A percentile compares a stretch with the other conserved stretches of the same genome.
These are phyloP conservation scores for Thera obeliscata DNA, from an alignment of 2,888 invertebrate genomes.

Conservation along the genomic window DNA sequence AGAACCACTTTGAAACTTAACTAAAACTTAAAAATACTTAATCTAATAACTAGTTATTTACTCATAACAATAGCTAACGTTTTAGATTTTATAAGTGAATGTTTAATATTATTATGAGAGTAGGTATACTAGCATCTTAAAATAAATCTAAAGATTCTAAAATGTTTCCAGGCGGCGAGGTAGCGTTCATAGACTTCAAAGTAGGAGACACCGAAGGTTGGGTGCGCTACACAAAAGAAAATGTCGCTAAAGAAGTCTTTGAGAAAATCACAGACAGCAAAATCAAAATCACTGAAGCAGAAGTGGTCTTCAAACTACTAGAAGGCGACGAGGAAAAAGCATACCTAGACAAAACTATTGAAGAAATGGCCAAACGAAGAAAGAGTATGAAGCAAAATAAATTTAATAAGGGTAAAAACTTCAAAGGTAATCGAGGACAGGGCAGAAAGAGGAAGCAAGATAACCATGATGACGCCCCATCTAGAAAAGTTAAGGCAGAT, in stretches of 20 bases:
- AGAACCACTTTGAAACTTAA: too few relatives aligned
- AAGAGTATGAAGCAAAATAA: conserved; percentile 72
- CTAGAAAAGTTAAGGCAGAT: conserved; percentile 60
- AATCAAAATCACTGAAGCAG: conserved; percentile 80
- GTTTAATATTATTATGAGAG: too few relatives aligned
- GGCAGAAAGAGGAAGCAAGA: conserved; percentile 66
- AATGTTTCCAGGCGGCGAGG: conserved; percentile 74
- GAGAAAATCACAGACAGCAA: conserved; percentile 87
- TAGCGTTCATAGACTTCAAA: conserved; percentile 91
- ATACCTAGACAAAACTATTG: conserved; percentile 86
- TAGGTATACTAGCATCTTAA: too few relatives aligned
- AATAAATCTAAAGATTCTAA: too few relatives aligned
- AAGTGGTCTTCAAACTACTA: conserved; percentile 83
- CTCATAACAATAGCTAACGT: too few relatives aligned
- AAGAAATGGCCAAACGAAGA: conserved; percentile 85
- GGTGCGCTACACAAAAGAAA: conserved; percentile 88
- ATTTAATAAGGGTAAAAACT: conserved; percentile 61
- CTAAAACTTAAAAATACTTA: too few relatives aligned
- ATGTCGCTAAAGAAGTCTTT: conserved; percentile 86
- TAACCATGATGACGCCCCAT: conserved; percentile 57
- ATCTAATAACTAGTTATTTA: too few relatives aligned
- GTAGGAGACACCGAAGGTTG: conserved; percentile 90
- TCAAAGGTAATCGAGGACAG: conserved; percentile 57
- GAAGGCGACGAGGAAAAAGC: conserved; percentile 90
- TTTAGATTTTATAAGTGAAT: too few relatives aligned